Base-by-base conservation (phyloP, 2,888 invertebrate species). In the Drosophila falleni region DNA sequence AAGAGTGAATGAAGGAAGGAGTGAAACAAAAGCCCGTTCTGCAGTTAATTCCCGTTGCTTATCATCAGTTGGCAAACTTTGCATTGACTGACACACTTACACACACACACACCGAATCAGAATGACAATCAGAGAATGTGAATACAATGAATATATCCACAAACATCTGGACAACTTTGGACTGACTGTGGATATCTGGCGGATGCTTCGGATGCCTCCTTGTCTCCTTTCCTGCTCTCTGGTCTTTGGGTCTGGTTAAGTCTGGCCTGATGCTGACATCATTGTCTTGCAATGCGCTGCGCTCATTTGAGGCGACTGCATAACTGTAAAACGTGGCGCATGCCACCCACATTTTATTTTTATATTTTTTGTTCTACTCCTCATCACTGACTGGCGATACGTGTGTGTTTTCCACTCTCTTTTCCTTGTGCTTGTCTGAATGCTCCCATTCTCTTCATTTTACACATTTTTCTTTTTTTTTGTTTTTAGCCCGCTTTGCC, bases 251-350 rank as follows among this genome's bases (percentile, higher is more conserved):
- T 60, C 63, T 59, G 55, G 31, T 66, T 74, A 73, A 62, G 78
- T 74, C 68, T 73, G 66, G 53, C 63, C 69, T 83, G 80, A 56
- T 65, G 73, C 84, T 84, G 84, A 87, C 87, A 84, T 84, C 87
- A 84, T 84, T 84, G 84, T 84, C 84, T 84, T 84, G 87, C 82
- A 70, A 87, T 87, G 87, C 71, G 77, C 66, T 60, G 56, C 76
- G 69, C 81, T 84, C 81, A 84, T 81, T 81, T 84, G 76, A 78
- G 74, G 67, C 76, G 55, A 64, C 82, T 80, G 80, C 78, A 77
- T 71, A 65, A 61, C 69, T 74, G 74, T 56, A 56, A 60, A 68
- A 55, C 37, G 56, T 63, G 74, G 66, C 64, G 61, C 64, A 61
- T 65, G 54, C 59, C 49, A 62, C 61, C 62, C 81, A 71, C 59